Evolutionary conservation across 2,888 invertebrate genomes (phyloP).

Genomic region (Drosophila neonasuta): DNA sequence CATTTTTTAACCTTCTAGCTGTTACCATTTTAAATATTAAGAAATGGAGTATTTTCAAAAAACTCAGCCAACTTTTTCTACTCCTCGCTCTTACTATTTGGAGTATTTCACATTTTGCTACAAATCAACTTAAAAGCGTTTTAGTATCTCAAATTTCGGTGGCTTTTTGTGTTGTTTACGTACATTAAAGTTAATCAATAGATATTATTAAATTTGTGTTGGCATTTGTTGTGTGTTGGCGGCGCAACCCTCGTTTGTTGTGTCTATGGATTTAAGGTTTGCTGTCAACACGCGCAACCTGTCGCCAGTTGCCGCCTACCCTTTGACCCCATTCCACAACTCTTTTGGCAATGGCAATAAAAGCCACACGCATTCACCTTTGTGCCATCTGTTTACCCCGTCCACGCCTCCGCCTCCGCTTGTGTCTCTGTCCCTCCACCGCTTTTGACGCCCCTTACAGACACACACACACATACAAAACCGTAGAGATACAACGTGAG

Average conservation of each 20-base stretch:
- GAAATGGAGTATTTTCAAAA: no score
- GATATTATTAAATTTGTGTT: constrained; percentile 7
- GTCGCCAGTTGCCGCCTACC: constrained; percentile 56
- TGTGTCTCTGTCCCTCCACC: no score
- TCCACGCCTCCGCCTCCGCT: background rate
- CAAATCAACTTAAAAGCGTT: no score
- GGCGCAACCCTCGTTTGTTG: constrained; percentile 33
- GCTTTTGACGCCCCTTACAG: background rate
- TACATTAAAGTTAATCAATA: constrained; percentile 2
- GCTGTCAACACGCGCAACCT: constrained; percentile 69
- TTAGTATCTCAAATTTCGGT: background rate
- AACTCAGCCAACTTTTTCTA: no score
- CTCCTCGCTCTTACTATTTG: no score
- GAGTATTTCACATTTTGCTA: no score
- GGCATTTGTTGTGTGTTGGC: constrained; percentile 10
- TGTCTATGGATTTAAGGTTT: constrained; percentile 28
- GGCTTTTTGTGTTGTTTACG: background rate
- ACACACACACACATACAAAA: background rate
- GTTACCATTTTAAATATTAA: no score
- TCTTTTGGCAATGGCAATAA: constrained; percentile 57
- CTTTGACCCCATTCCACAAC: constrained; percentile 21
- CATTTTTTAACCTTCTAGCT: no score
- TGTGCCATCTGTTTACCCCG: constrained; percentile 8
- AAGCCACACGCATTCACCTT: constrained; percentile 71
- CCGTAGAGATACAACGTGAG: constrained; percentile 8